Conservation (phyloP, 2,888 invertebrate genomes). For the Conomelus anceps region DNA sequence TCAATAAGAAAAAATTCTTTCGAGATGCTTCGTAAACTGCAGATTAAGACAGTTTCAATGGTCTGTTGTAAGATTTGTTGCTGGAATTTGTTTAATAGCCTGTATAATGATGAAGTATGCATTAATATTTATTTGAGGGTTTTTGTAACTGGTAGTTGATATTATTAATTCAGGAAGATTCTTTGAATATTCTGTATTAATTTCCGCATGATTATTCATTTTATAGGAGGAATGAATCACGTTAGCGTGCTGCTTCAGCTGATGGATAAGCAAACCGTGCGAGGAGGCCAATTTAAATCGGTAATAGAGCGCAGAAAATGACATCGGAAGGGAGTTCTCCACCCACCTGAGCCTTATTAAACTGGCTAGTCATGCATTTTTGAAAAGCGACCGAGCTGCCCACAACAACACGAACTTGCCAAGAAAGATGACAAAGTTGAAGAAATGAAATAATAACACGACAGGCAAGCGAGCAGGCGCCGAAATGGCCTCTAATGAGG, state of each 20-base stretch:
- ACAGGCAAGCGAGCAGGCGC: background rate
- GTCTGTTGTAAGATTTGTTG: background rate
- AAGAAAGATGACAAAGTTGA: background rate
- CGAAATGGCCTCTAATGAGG: background rate
- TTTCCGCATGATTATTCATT: background rate
- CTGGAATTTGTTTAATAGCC: background rate
- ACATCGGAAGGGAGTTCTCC: background rate
- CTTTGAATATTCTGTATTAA: background rate
- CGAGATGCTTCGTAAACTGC: background rate
- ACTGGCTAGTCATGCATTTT: background rate
- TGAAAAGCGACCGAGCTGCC: background rate
- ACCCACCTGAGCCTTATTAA: background rate
- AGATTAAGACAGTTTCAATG: background rate
- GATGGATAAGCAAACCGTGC: background rate
- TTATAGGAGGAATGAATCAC: background rate
- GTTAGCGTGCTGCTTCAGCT: background rate
- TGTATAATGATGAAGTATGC: background rate
- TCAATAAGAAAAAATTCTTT: background rate
- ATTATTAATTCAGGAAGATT: background rate
- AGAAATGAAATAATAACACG: background rate
- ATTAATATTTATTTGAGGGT: background rate
- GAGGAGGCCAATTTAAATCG: constrained; percentile 6
- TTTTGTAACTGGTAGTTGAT: background rate
- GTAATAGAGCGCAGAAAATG: constrained; percentile 11
- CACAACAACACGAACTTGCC: background rate